Conservation (phyloP, 2,797 vertebrate genomes). For the Numenius phaeopus region DNA sequence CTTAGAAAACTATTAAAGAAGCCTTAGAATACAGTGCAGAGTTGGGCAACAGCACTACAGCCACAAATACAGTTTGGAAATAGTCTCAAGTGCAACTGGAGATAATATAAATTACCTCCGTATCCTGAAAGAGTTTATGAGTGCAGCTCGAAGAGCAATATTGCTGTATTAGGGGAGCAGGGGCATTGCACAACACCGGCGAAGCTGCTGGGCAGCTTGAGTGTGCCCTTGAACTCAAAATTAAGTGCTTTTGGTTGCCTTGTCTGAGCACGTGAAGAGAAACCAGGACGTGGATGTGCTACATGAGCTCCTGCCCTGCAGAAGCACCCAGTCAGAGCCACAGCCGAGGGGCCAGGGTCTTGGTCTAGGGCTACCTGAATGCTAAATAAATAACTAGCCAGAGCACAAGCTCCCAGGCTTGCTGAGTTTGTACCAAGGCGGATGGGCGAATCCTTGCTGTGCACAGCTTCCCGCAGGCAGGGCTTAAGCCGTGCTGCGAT, state of each 20-base stretch:
- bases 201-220: background rate
- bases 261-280: background rate
- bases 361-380: background rate
- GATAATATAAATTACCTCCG: slow-evolving; percentile 2
- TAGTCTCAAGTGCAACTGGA: background rate
- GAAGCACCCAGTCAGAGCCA: background rate
- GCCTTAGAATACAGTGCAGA: background rate
- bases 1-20: slow-evolving; percentile 19
- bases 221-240: background rate
- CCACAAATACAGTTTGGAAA: slow-evolving; percentile 3
- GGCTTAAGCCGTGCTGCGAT: background rate
- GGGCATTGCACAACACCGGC: background rate
- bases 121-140: background rate
- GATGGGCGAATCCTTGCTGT: background rate
- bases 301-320: background rate
- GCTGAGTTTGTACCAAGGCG: background rate
- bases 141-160: background rate
- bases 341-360: background rate
- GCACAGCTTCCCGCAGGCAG: background rate
- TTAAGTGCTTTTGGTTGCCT: background rate
- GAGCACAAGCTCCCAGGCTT: background rate
- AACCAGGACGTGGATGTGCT: background rate
- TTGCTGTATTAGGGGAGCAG: background rate
- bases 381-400: background rate
- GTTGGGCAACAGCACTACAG: background rate